A percentile compares a stretch with the other conserved stretches of the same genome.
phyloP scores from a whole-genome alignment of 2,113 vertebrate genomes.

The Dicentrarchus labrax region DNA sequence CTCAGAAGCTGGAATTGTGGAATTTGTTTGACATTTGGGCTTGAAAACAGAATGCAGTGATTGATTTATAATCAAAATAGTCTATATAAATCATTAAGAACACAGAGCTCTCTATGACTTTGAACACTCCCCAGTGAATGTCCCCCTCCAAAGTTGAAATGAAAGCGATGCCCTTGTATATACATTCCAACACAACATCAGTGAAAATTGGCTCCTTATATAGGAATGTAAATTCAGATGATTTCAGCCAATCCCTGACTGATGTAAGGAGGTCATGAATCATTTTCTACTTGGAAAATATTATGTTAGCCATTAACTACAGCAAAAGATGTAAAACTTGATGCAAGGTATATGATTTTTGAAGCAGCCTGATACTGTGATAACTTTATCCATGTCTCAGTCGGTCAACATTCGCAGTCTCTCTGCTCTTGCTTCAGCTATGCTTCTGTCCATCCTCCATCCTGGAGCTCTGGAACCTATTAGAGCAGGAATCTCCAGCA shows the following conservation, averaged over 20 bases:
- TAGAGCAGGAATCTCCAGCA: slow-evolving; percentile 82
- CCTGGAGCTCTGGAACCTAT: slow-evolving; percentile 79
- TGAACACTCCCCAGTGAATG: background rate
- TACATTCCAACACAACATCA: background rate
- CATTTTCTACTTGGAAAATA: background rate
- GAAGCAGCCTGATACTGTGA: background rate
- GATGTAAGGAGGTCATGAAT: background rate
- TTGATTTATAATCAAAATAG: background rate
- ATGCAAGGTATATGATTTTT: background rate
- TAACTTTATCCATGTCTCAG: slow-evolving; percentile 8
- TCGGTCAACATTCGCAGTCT: slow-evolving; percentile 14
- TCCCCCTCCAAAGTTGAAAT: background rate
- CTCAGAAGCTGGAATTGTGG: background rate
- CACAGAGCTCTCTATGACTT: background rate
- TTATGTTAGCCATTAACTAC: background rate
- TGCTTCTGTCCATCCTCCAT: slow-evolving; percentile 67
- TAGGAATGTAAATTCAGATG: background rate
- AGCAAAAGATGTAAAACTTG: background rate
- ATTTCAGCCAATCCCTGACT: background rate
- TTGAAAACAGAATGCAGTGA: background rate
- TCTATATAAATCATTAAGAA: background rate
- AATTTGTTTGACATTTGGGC: background rate
- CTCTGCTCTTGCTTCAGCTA: slow-evolving; percentile 37
- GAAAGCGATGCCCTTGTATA: background rate
- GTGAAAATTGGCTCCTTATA: background rate